These are phyloP conservation scores for Amblyornis subalaris DNA, from an alignment of 2,113 vertebrate species.

Conservation along the genomic window DNA sequence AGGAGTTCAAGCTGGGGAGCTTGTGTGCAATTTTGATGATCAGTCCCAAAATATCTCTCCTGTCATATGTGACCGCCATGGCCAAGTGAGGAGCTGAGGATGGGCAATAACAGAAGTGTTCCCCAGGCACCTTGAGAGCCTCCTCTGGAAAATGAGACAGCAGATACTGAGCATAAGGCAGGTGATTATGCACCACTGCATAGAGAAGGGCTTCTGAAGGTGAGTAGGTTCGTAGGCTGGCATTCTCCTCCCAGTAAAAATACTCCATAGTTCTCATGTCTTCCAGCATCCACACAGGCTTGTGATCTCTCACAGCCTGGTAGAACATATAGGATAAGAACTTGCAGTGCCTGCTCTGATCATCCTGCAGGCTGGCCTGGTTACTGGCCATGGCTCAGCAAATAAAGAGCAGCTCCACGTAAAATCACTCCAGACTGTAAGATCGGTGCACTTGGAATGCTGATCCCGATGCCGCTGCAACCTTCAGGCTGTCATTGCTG, in stretches of 20 bases:
- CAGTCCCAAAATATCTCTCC: slow-evolving; percentile 79
- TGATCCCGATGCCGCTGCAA: slow-evolving; percentile 59
- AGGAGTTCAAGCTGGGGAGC: slow-evolving; percentile 69
- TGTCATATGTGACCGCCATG: slow-evolving; percentile 85
- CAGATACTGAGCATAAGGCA: slow-evolving; percentile 81
- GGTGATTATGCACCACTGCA: slow-evolving; percentile 87
- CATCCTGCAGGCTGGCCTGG: slow-evolving; percentile 63
- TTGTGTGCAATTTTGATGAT: slow-evolving; percentile 81
- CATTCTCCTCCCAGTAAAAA: slow-evolving; percentile 81
- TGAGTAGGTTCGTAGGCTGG: slow-evolving; percentile 73
- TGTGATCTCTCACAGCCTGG: slow-evolving; percentile 85
- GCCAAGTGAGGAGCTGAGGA: slow-evolving; percentile 81
- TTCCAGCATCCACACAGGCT: slow-evolving; percentile 88
- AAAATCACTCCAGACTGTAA: slow-evolving; percentile 35
- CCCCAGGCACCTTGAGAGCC: slow-evolving; percentile 81
- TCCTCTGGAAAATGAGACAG: slow-evolving; percentile 78
- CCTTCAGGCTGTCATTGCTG: slow-evolving; percentile 65
- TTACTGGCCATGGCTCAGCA: slow-evolving; percentile 66
- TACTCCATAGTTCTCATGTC: slow-evolving; percentile 88
- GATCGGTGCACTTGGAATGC: slow-evolving; percentile 53
- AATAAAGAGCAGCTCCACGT: slow-evolving; percentile 28
- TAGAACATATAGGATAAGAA: slow-evolving; percentile 84
- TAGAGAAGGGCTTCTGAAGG: slow-evolving; percentile 88
- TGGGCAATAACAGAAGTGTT: slow-evolving; percentile 80
- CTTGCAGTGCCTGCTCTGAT: slow-evolving; percentile 72